Base-by-base conservation (phyloP, 53 echinoderm and acorn worm species). In the Apostichopus leukothele region DNA sequence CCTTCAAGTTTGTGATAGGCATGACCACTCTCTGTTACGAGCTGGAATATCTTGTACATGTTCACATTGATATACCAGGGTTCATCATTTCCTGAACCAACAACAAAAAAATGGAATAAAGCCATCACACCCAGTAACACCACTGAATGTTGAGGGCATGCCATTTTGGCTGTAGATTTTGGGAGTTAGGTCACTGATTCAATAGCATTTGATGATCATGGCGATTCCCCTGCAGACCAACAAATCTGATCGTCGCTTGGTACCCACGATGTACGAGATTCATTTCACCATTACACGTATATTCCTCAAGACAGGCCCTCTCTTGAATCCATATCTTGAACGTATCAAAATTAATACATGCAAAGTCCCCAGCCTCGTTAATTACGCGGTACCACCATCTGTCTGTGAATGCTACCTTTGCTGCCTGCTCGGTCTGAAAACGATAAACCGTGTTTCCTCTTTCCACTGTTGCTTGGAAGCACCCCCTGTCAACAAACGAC, bases 281-380 rank as follows among this genome's bases (percentile, higher is more conserved):
- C 1, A 83, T 5, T 2, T 75, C 39, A 53, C 25, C 90, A 0
- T 80, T 51, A 50, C 73, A 7, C 51, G 78, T 73, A 21, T 88
- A 90, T 75, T 94, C 90, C 16, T 89, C 83, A 20, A 89, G 59
- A 78, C 92, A 92, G 50, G 79, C 25, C 89, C 92, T 92, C 39
- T 92, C 92, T 20, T 60, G 85, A 9, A 92, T 54, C 90, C 90
- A 92, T 50, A 94, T 60, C 74, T 92, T 89, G 7, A 92, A 67
- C 9, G 89, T 94, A 16, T 74, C 89, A 76, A 86, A 74, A 26
- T 21, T 51, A 18, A 93, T 55, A 16, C 73, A 94, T 6, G 87
- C 90, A 80, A 88, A 90, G 75, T 94, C 94, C 50, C 94, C 92
- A 23, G 92, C 92, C 51, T 78, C 87, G 59, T 90, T 94, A 4